Evolutionary conservation across 53 echinoderm and acorn worm species (phyloP), one percentile per base, ranked within the genome.

Genomic region (Stichopus horrens): DNA sequence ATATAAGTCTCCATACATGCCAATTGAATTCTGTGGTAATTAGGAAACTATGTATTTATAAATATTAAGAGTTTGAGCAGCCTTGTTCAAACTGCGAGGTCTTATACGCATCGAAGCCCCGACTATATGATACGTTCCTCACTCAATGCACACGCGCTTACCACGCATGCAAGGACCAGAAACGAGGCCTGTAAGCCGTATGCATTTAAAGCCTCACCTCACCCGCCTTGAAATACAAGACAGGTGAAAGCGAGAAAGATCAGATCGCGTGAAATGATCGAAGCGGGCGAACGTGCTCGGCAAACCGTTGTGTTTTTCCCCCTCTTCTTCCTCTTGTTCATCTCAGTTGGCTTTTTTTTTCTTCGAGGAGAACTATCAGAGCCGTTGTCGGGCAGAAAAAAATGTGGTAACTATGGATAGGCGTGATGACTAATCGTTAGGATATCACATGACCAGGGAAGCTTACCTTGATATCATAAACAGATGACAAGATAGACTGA

Each of bases 241-340:
- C 79, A 79, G 79, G 79, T 79, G 79, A 53, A 18, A 37, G 37
- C 37, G 37, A 37, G 54, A 6, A 18, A 79, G 55, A 52, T 18
- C 79, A 79, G 7, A 79, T 53, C 79, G 79, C 79, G 79, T 79
- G 79, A 79, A 79, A 79, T 79, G 79, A 79, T 53, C 7, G 54
- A 52, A 79, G 54, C 79, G 53, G 79, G 55, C 79, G 19, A 16
- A 53, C 79, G 79, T 79, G 79, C 79, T 52, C 16, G 54, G 55
- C 54, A 79, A 79, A 79, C 55, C 52, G 53, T 18, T 51, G 37
- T 37, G 37, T 37, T 37, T 16, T 37, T 37, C 37, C 37, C 37
- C 37, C 37, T 37, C 37, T 37, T 37, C 37, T 37, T 37, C 14
- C 16, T 63, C 63, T 63, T 63, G 11, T 63, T 63, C 16, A 8